A percentile compares a stretch with the other conserved stretches of the same genome.
Conservation (phyloP, 2,113 vertebrate species). For the Gracilinanus agilis region DNA sequence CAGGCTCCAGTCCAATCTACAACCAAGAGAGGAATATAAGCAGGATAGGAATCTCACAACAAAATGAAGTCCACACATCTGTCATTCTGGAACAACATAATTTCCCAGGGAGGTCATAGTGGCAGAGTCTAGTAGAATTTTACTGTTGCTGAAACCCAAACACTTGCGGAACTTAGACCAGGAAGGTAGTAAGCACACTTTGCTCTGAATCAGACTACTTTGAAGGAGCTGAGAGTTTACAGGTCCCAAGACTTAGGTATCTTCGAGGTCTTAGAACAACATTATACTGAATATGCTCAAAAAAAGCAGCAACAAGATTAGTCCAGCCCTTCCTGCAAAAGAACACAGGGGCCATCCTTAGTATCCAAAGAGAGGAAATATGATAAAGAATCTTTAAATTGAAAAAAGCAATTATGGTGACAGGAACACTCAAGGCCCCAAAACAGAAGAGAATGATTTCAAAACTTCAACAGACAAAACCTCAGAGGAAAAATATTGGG, state of each 20-base stretch:
- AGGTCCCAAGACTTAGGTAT: neutral
- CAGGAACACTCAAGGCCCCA: neutral
- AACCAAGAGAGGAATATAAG: neutral
- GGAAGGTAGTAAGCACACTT: neutral
- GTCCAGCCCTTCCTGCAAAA: neutral
- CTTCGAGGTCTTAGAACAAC: neutral
- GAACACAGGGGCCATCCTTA: neutral
- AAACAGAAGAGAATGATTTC: neutral
- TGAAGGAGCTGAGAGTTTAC: neutral
- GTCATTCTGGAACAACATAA: neutral
- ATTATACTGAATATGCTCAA: neutral
- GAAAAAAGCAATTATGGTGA: neutral
- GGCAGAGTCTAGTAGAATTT: neutral
- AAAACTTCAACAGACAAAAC: neutral
- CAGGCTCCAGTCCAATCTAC: neutral
- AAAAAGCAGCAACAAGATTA: no score
- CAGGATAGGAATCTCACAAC: neutral
- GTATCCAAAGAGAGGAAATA: neutral
- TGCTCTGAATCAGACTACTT: no score
- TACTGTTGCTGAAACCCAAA: neutral
- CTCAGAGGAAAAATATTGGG: neutral
- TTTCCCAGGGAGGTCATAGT: neutral
- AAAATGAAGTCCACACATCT: neutral
- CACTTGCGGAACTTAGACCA: neutral
- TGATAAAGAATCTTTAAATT: neutral